Percentiles rank a stretch among this genome's conserved stretches.
Conservation (phyloP, 2,888 invertebrate genomes). For the Drosophila planitibia region DNA sequence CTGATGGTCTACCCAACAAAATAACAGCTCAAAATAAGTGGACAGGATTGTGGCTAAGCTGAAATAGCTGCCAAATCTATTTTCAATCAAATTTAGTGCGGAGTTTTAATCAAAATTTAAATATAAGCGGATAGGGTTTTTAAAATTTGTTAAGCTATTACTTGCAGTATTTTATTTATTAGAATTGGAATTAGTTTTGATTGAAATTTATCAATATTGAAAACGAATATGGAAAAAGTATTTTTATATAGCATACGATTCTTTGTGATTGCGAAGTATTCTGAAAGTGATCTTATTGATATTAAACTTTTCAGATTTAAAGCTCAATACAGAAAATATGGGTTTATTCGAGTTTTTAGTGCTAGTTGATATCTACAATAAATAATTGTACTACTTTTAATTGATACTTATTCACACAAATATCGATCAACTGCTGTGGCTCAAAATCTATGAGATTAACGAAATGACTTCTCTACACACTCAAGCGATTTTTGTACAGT, state of each 20-base stretch:
- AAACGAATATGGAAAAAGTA: not conserved
- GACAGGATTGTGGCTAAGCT: not conserved
- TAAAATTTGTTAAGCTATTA: not conserved
- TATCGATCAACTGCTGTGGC: conserved; percentile 3
- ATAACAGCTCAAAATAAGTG: not conserved
- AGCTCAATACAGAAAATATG: not conserved
- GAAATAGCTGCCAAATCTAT: not conserved
- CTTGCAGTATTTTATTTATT: not conserved
- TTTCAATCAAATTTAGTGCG: not conserved
- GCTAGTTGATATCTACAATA: not conserved
- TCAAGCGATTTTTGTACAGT: conserved; percentile 37
- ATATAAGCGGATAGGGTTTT: not conserved
- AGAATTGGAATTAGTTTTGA: not conserved
- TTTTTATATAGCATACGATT: not conserved
- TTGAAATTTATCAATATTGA: not conserved
- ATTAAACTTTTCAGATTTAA: not conserved
- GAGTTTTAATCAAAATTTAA: not conserved
- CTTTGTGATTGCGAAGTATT: not conserved
- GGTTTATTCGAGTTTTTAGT: not conserved
- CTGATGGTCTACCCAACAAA: not conserved
- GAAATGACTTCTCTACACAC: not conserved
- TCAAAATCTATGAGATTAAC: not conserved
- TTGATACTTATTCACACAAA: not conserved
- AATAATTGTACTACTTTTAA: not conserved
- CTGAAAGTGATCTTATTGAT: not conserved